phyloP scores from a whole-genome alignment of 2,113 vertebrate species.

The Gallinago jamesoni region DNA sequence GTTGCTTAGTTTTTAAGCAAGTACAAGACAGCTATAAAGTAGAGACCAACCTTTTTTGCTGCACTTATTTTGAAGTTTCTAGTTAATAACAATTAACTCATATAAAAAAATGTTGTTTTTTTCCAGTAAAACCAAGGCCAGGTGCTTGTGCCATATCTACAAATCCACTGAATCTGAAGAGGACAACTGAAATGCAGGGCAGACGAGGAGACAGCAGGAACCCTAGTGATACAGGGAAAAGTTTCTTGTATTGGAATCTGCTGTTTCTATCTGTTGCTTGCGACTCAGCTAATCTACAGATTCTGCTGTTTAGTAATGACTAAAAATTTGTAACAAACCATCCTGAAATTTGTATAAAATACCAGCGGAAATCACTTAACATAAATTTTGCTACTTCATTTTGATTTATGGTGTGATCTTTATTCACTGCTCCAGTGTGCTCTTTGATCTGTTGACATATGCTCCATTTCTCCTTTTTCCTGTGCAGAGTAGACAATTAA shows the following conservation, averaged over 20 bases:
- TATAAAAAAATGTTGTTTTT: not conserved
- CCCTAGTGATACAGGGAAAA: not conserved
- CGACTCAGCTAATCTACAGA: not conserved
- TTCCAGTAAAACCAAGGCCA: not conserved
- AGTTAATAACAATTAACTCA: not conserved
- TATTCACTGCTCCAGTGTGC: not conserved
- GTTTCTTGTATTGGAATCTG: not conserved
- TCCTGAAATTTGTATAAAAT: not conserved
- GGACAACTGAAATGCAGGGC: not conserved
- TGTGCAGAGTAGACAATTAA: not conserved
- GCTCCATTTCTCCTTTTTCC: not conserved
- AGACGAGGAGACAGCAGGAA: not conserved
- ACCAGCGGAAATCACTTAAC: not conserved
- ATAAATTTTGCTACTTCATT: not conserved
- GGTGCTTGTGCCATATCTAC: not conserved
- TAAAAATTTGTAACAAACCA: not conserved
- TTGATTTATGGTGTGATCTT: not conserved
- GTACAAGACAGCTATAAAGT: not conserved
- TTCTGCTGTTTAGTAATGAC: not conserved
- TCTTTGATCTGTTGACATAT: not conserved
- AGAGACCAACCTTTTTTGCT: not conserved
- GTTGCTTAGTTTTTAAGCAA: not conserved
- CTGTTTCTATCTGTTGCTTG: not conserved
- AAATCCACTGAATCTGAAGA: not conserved
- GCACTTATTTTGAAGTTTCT: not conserved